A percentile compares a stretch with the other conserved stretches of the same genome.
Conservation (phyloP, 2,113 vertebrate species). For the Chaetops frenatus region DNA sequence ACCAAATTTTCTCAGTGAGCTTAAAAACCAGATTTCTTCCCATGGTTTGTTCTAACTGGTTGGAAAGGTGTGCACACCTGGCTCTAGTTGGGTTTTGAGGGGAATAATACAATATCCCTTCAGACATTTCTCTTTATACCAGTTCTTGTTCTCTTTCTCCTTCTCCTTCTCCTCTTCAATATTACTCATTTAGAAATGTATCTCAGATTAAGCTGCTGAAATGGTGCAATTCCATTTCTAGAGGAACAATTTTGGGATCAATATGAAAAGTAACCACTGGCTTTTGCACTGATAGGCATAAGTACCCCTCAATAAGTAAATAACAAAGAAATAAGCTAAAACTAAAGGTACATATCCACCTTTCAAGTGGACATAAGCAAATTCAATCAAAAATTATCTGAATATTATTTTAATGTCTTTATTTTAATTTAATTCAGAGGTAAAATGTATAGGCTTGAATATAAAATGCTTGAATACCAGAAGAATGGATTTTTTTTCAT, state of each 20-base stretch:
- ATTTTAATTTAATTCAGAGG: not conserved
- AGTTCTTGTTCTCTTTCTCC: not conserved
- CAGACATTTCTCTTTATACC: not conserved
- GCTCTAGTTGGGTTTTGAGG: not conserved
- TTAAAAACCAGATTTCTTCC: not conserved
- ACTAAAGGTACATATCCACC: not conserved
- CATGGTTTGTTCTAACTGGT: not conserved
- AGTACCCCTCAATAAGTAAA: not conserved
- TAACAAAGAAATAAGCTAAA: not conserved
- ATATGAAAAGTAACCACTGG: not conserved
- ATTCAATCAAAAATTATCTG: not conserved
- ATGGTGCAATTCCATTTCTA: not conserved
- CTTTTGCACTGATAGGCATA: not conserved
- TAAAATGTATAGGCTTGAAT: not conserved
- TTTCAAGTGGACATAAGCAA: not conserved
- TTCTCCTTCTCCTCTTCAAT: not conserved
- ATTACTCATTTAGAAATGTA: not conserved
- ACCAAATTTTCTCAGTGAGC: not conserved
- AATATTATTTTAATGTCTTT: not conserved
- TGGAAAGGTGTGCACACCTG: not conserved
- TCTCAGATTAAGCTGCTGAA: not conserved
- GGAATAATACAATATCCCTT: not conserved
- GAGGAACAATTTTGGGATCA: not conserved
- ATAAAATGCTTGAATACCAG: not conserved
- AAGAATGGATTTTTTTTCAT: not conserved